These are phyloP conservation scores for Philopotamus ludificatus DNA, from an alignment of 1,140 invertebrate genomes.

Conservation along the genomic window DNA sequence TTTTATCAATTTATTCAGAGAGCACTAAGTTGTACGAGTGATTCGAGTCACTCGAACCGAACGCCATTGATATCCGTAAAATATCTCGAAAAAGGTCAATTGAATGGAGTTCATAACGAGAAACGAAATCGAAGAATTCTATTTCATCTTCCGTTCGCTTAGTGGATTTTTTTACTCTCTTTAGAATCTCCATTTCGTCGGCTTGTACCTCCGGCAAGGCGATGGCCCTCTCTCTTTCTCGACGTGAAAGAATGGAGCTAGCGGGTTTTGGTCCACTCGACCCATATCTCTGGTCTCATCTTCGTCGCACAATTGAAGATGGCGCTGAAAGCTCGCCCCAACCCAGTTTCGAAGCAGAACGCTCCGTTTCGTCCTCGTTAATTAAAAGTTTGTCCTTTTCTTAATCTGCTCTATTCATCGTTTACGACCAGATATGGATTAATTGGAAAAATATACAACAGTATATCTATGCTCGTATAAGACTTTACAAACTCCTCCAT, in stretches of 20 bases:
- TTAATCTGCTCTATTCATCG: constrained; percentile 26
- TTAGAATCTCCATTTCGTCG: neutral
- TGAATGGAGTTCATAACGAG: neutral
- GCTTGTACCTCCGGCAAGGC: constrained; percentile 4
- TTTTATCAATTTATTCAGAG: too few species aligned
- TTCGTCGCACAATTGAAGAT: neutral
- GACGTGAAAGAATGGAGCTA: neutral
- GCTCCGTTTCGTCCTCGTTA: constrained; percentile 12
- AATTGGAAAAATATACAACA: too few species aligned
- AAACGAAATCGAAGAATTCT: constrained; percentile 20
- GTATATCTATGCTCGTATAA: too few species aligned
- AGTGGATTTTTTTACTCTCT: constrained; percentile 3
- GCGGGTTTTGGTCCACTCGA: neutral
- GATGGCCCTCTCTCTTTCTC: too few species aligned
- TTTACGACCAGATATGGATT: too few species aligned
- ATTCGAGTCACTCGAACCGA: neutral
- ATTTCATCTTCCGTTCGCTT: constrained; percentile 27
- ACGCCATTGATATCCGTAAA: neutral
- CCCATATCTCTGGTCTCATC: constrained; percentile 4
- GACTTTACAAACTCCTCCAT: too few species aligned
- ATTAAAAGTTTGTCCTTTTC: constrained; percentile 32
- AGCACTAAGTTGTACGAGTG: too few species aligned
- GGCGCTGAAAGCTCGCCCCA: neutral
- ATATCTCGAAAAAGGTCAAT: neutral
- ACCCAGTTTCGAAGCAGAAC: neutral